Evolutionary conservation across 1,140 invertebrate genomes (phyloP).

Genomic region (Chironomus tepperi): DNA sequence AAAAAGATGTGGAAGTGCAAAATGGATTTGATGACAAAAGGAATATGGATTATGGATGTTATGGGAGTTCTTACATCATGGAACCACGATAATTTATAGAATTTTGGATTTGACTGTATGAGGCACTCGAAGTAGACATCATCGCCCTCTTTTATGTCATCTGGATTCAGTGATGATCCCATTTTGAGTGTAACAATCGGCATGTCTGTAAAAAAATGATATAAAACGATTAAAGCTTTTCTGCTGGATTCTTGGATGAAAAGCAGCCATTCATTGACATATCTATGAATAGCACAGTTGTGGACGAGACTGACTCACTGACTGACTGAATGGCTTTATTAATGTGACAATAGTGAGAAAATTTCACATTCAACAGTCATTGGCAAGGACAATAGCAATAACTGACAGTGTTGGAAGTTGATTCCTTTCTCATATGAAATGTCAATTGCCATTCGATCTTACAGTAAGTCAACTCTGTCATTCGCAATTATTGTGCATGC

Average conservation of each 20-base stretch:
- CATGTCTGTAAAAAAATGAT: constrained; percentile 50
- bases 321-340: not conserved
- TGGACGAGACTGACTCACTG: constrained; percentile 34
- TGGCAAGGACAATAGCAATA: no score
- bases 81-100: constrained; percentile 72
- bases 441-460: no score
- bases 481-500: no score
- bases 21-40: not conserved
- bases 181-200: constrained; percentile 67
- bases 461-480: no score
- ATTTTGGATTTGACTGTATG: constrained; percentile 69
- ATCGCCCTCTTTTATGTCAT: constrained; percentile 76
- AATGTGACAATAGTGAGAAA: no score
- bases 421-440: no score
- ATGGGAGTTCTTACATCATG: constrained; percentile 57
- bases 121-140: constrained; percentile 74
- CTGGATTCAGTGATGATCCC: constrained; percentile 66
- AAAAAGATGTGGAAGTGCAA: no score
- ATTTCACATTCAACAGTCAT: no score
- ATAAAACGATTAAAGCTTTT: constrained; percentile 24
- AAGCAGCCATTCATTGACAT: constrained; percentile 69
- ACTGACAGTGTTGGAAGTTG: no score
- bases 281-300: constrained; percentile 72
- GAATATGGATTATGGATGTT: not conserved
- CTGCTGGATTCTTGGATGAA: constrained; percentile 63